Conservation (phyloP, 2,888 invertebrate genomes). For the Coenonympha glycerion region DNA sequence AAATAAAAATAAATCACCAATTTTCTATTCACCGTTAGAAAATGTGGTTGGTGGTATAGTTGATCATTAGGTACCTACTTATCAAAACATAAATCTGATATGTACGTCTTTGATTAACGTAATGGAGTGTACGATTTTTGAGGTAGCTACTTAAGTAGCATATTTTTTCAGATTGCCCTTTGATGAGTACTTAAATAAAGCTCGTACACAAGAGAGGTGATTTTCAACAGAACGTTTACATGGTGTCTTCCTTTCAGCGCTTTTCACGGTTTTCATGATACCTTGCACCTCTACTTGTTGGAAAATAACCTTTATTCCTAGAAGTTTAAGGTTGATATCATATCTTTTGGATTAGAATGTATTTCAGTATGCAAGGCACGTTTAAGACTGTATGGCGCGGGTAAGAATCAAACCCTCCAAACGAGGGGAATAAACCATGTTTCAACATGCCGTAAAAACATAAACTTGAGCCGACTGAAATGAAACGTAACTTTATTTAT, state of each 20-base stretch:
- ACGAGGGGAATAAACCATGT: constrained; percentile 11
- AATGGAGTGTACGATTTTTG: too few relatives aligned
- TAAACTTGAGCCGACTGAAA: background rate
- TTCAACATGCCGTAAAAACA: background rate
- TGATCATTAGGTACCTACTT: too few relatives aligned
- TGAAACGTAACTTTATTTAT: too few relatives aligned
- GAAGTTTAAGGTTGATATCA: background rate
- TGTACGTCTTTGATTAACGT: too few relatives aligned
- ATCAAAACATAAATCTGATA: too few relatives aligned
- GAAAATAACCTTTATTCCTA: constrained; percentile 2
- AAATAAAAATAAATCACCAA: too few relatives aligned
- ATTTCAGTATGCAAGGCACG: constrained; percentile 22
- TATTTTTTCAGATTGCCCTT: constrained; percentile 11
- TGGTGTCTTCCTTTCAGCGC: constrained; percentile 13
- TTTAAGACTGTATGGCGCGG: constrained; percentile 19
- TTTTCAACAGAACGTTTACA: constrained; percentile 23
- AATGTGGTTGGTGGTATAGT: too few relatives aligned
- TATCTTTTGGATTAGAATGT: background rate
- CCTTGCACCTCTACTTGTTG: background rate
- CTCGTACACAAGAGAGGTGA: constrained; percentile 21
- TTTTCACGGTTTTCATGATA: constrained; percentile 21
- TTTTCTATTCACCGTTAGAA: too few relatives aligned
- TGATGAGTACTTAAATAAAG: constrained; percentile 15
- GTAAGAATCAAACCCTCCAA: constrained; percentile 18
- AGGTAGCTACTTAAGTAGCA: background rate